Evolutionary conservation across 2,113 vertebrate genomes (phyloP), one percentile per base, ranked within the genome.

Genomic region (Antigone vipio): DNA sequence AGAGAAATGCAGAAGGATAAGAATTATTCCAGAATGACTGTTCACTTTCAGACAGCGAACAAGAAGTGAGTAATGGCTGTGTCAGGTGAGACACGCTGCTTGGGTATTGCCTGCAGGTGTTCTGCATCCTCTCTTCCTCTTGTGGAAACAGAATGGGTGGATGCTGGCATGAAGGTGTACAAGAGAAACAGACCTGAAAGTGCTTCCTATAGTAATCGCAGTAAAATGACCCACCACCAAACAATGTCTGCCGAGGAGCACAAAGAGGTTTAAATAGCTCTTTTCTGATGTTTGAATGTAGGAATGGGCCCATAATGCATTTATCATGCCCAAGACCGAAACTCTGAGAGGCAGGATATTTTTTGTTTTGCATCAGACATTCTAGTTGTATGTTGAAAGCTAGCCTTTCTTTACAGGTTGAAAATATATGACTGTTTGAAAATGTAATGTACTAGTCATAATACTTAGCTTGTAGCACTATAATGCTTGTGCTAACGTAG

Each of bases 1-100:
- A 83, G 98, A 85, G 98, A 98, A 93, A 97, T 99, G 38, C 97
- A 97, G 42, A 93, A 97, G 62, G 97, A 98, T 20, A 97, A 97
- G 32, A 98, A 98, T 78, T 98, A 98, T 83, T 98, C 96, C 88
- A 99, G 99, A 97, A 98, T 99, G 98, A 99, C 98, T 0, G 99
- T 98, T 52, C 97, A 98, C 81, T 98, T 99, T 47, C 87, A 97
- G 52, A 99, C 99, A 0, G 47, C 97, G 71, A 96, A 98, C 40
- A 98, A 98, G 84, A 97, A 98, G 99, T 99, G 84, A 97, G 98
- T 97, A 24, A 13, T 44, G 30, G 24, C 44, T 1, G 1, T 75
- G 47, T 67, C 42, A 44, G 3, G 4, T 64, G 44, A 91, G n/a
- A 45, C 12, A 15, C 42, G 74, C 26, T 91, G 8, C 47, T 89